Base-by-base conservation (phyloP, 2,113 vertebrate species). In the Meleagris gallopavo region DNA sequence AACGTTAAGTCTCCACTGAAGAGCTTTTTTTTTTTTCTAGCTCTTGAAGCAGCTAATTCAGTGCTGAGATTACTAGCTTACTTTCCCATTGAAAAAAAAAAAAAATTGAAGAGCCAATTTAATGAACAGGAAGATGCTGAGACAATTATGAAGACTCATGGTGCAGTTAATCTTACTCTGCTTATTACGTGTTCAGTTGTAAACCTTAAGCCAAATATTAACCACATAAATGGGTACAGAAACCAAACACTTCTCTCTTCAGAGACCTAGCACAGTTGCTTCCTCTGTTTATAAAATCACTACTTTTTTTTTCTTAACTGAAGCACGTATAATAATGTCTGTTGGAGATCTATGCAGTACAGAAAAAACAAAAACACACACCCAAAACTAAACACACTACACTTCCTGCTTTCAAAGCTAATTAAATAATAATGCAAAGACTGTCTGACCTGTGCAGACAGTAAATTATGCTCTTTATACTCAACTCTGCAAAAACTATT, bases 61-160 rank as follows among this genome's bases (percentile, higher is more conserved):
- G 16, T 22, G 7, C 11, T 41, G 0, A n/a, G 14, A 14, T 17
- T 64, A 55, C 2, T 1, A 1, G 2, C 24, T 45, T 55, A 67
- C 9, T 22, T 55, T 60, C 25, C 58, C 48, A 30, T 1, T 61
- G 14, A n/a, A 10, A 82, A 91, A 88, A 65, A 18, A 21, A 21
- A 21, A 11, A 40, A 40, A 40, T 7, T 88, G 3, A 52, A 50
- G 19, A 76, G 12, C 5, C n/a, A 13, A 74, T 62, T n/a, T 54
- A 18, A 71, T 8, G 1, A 89, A 54, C 2, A 83, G 13, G 76
- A 92, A 54, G 7, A 86, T 41, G 20, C 5, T 73, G 30, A 79
- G 20, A 43, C 14, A 77, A 29, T 24, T 29, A 52, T 0, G 0
- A 50, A 55, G 5, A 38, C 1, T 60, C 29, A 45, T 0, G 57